phyloP scores from a whole-genome alignment of 2,888 invertebrate species.

The Volucella zonaria region DNA sequence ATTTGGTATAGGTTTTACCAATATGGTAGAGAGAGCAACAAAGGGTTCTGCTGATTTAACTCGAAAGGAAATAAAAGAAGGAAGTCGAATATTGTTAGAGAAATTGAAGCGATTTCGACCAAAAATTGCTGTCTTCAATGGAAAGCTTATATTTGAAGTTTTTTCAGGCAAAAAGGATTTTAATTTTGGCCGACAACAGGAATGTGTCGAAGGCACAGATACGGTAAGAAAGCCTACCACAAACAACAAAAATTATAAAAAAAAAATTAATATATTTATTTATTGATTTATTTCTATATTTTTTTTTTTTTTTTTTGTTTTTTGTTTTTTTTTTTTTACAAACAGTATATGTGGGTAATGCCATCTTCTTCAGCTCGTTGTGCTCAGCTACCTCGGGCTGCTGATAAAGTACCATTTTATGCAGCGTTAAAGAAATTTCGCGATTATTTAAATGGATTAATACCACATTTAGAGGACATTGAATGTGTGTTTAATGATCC shows the following conservation, averaged over 20 bases:
- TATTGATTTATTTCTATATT: neutral
- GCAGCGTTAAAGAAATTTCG: slow-evolving; percentile 96
- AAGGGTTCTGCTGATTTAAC: slow-evolving; percentile 98
- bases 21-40: slow-evolving; percentile 97
- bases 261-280: no score
- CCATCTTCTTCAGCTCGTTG: slow-evolving; percentile 98
- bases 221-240: slow-evolving; percentile 87
- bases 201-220: slow-evolving; percentile 95
- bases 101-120: slow-evolving; percentile 96
- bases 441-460: slow-evolving; percentile 94
- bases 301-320: no score
- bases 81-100: slow-evolving; percentile 92
- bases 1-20: slow-evolving; percentile 98
- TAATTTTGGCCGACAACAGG: slow-evolving; percentile 97
- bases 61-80: slow-evolving; percentile 96
- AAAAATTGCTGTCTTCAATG: slow-evolving; percentile 98
- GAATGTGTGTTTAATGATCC: slow-evolving; percentile 93
- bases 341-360: slow-evolving; percentile 99
- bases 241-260: neutral
- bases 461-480: slow-evolving; percentile 92
- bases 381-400: slow-evolving; percentile 97
- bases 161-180: slow-evolving; percentile 99
- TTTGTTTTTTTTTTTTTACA: slow-evolving; percentile 78
- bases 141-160: slow-evolving; percentile 99
- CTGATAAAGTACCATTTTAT: slow-evolving; percentile 99